Conservation (phyloP, 2,888 invertebrate species). For the Pterostichus niger region DNA sequence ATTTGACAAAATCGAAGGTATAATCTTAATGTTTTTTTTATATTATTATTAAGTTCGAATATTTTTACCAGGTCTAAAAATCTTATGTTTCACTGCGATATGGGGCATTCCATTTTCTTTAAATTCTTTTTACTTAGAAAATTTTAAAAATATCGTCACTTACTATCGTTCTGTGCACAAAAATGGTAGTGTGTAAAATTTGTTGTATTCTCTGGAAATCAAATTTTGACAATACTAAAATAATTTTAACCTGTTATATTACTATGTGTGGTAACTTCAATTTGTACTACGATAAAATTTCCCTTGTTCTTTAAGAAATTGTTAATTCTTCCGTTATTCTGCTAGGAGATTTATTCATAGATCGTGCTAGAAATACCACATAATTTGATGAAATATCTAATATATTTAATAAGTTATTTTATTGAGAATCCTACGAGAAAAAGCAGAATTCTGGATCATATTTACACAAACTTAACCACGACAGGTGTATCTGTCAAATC, state of each 20-base stretch:
- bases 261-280: not conserved
- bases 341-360: not conserved
- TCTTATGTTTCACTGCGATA: too few species aligned
- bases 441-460: slow-evolving; percentile 6
- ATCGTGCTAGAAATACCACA: not conserved
- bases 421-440: not conserved
- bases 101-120: too few species aligned
- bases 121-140: too few species aligned
- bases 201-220: not conserved
- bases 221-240: slow-evolving; percentile 1
- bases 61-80: too few species aligned
- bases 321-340: not conserved
- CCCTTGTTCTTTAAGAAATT: not conserved
- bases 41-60: too few species aligned
- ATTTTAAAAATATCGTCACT: too few species aligned
- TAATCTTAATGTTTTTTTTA: too few species aligned
- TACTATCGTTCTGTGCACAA: too few species aligned
- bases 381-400: not conserved
- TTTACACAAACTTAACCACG: slow-evolving; percentile 8
- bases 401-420: slow-evolving; percentile 9
- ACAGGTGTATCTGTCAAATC: not conserved
- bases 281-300: slow-evolving; percentile 2
- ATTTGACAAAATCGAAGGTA: too few species aligned
- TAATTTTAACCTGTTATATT: slow-evolving; percentile 15
- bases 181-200: too few species aligned